These are phyloP conservation scores for Procambarus virginalis DNA, from an alignment of 1,140 invertebrate genomes.

Conservation along the genomic window DNA sequence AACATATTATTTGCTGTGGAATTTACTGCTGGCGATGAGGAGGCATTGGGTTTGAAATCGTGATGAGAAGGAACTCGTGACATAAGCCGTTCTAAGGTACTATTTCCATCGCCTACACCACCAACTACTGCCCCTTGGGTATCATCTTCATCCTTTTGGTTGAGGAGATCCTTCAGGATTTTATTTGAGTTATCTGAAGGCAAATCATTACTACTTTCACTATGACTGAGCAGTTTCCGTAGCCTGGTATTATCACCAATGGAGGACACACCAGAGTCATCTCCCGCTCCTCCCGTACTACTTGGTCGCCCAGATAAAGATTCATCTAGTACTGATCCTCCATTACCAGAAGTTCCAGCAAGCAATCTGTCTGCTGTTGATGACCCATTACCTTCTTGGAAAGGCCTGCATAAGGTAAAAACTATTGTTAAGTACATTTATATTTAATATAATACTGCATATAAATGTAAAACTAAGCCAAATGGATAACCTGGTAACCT, in stretches of 20 bases:
- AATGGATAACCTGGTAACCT: no score
- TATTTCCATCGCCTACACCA: constrained; percentile 30
- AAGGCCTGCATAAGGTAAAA: constrained; percentile 30
- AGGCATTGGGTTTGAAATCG: constrained; percentile 29
- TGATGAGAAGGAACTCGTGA: constrained; percentile 29
- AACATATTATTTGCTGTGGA: constrained; percentile 54
- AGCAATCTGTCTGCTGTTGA: constrained; percentile 45
- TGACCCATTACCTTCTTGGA: constrained; percentile 57
- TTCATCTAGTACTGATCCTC: constrained; percentile 45
- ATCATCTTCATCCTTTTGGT: constrained; percentile 64
- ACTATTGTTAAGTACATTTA: not conserved
- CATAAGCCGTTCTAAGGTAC: constrained; percentile 37
- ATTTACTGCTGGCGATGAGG: constrained; percentile 46
- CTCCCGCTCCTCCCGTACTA: constrained; percentile 44
- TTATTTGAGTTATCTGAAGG: constrained; percentile 58
- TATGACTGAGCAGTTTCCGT: constrained; percentile 44
- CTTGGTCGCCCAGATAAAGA: constrained; percentile 37
- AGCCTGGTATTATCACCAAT: constrained; percentile 41
- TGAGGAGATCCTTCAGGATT: constrained; percentile 58
- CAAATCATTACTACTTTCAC: constrained; percentile 36
- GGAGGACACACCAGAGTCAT: constrained; percentile 36
- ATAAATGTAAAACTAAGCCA: no score
- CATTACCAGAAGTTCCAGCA: constrained; percentile 55
- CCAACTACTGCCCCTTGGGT: constrained; percentile 11
- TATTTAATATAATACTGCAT: no score